Evolutionary conservation across 2,113 vertebrate species (phyloP).

Genomic region (cattle (Bos taurus)): ARS-UCD2.0 NC_037347.1:38056001-38056500

Average conservation of each 20-base stretch:
- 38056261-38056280: not conserved
- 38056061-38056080: not conserved
- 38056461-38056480: not conserved
- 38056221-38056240: not conserved
- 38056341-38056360: not conserved
- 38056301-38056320: not conserved
- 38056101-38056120: not conserved
- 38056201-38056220: not conserved
- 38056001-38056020: not conserved
- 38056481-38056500: not conserved
- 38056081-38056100: not conserved
- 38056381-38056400: not conserved
- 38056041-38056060: not conserved
- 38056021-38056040: not conserved
- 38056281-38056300: not conserved
- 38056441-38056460: not conserved
- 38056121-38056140: not conserved
- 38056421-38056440: not conserved
- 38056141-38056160: not conserved
- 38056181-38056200: not conserved
- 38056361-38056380: not conserved
- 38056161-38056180: not conserved
- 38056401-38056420: not conserved
- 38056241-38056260: not conserved
- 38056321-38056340: not conserved